phyloP scores from a whole-genome alignment of 2,797 vertebrate genomes.

The Gouania willdenowi region DNA sequence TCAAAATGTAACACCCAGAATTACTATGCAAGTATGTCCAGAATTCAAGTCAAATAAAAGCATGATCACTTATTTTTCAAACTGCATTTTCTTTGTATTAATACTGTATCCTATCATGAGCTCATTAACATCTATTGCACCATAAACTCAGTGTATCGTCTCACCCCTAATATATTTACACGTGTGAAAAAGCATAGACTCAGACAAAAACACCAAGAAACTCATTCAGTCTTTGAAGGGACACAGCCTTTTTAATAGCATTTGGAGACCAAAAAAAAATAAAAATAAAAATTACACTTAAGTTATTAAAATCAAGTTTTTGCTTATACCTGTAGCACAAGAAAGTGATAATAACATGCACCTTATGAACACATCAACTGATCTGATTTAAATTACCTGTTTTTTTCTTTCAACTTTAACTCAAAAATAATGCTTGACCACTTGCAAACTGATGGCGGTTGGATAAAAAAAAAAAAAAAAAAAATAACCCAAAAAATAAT shows the following conservation, averaged over 20 bases:
- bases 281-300: constrained; percentile 88
- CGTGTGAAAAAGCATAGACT: too few relatives aligned
- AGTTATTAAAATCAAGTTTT: constrained; percentile 79
- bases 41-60: too few relatives aligned
- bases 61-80: too few relatives aligned
- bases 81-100: too few relatives aligned
- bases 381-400: constrained; percentile 60
- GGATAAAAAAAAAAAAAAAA: constrained; percentile 34
- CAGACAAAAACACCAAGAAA: too few relatives aligned
- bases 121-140: too few relatives aligned
- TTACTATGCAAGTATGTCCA: too few relatives aligned
- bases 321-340: constrained; percentile 71
- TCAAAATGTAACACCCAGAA: too few relatives aligned
- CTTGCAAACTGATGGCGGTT: constrained; percentile 61
- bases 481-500: constrained; percentile 35
- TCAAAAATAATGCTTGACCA: constrained; percentile 61
- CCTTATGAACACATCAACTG: constrained; percentile 65
- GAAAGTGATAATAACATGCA: constrained; percentile 82
- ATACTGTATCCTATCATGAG: too few relatives aligned
- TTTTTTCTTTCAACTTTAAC: constrained; percentile 55
- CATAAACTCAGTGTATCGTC: too few relatives aligned
- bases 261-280: too few relatives aligned
- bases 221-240: constrained; percentile 61
- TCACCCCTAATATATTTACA: too few relatives aligned
- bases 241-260: constrained; percentile 87